A percentile compares a stretch with the other conserved stretches of the same genome.
phyloP scores from a whole-genome alignment of 2,888 invertebrate genomes.

The Dichetophora obliterata region DNA sequence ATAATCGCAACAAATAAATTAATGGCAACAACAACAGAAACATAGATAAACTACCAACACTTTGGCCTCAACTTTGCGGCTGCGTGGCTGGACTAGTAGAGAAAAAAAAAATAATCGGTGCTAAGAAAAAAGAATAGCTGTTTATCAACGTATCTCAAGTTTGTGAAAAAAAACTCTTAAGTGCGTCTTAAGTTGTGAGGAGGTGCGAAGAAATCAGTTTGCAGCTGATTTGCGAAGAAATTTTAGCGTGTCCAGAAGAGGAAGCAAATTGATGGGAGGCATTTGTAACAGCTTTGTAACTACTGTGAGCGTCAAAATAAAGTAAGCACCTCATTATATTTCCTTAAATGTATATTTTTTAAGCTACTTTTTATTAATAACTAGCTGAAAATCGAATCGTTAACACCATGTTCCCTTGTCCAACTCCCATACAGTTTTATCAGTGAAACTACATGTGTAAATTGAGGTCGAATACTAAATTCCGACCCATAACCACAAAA shows the following conservation, averaged over 20 bases:
- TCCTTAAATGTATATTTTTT: no score
- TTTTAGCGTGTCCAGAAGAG: not conserved
- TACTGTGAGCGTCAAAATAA: no score
- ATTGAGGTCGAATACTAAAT: no score
- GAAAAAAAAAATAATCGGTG: not conserved
- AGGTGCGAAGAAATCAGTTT: slow-evolving; percentile 26
- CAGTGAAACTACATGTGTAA: no score
- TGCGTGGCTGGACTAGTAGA: not conserved
- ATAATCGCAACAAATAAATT: slow-evolving; percentile 38
- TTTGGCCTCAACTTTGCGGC: not conserved
- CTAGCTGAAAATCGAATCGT: no score
- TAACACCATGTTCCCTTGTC: no score
- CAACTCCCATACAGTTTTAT: no score
- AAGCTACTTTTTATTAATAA: no score
- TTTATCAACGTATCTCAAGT: slow-evolving; percentile 17
- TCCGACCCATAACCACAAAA: no score
- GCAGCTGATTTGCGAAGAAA: slow-evolving; percentile 7
- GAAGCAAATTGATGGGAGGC: not conserved
- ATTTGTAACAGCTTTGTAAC: not conserved
- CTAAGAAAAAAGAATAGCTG: slow-evolving; percentile 9
- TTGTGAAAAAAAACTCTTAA: not conserved
- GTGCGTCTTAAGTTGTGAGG: not conserved
- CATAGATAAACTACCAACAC: slow-evolving; percentile 15
- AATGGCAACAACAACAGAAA: slow-evolving; percentile 13
- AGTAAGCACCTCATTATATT: no score